Percentiles rank a stretch among this genome's conserved stretches.
phyloP scores from a whole-genome alignment of 2,113 vertebrate genomes.

The Pampusana beccarii region DNA sequence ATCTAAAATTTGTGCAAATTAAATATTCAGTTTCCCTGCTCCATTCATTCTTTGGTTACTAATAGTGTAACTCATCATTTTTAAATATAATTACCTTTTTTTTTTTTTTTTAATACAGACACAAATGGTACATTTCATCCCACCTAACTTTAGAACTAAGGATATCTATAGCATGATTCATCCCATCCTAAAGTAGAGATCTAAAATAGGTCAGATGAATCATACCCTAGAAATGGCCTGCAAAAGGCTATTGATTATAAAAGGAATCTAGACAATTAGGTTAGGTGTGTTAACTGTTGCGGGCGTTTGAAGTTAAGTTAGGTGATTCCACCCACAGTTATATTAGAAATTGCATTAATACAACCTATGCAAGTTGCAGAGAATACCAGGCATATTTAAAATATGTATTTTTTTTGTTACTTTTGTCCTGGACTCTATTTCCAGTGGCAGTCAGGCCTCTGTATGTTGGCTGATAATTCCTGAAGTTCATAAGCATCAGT shows the following conservation, averaged over 20 bases:
- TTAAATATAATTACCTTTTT: slow-evolving; percentile 31
- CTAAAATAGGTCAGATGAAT: slow-evolving; percentile 61
- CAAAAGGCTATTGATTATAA: not conserved
- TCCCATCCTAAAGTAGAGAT: slow-evolving; percentile 4
- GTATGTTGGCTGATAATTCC: not conserved
- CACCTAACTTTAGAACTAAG: slow-evolving; percentile 50
- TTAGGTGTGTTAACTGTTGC: not conserved
- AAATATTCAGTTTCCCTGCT: slow-evolving; percentile 52
- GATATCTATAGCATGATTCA: slow-evolving; percentile 56
- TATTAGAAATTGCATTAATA: not conserved
- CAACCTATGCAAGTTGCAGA: not conserved
- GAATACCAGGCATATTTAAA: not conserved
- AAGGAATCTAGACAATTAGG: slow-evolving; percentile 12
- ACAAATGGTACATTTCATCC: slow-evolving; percentile 50
- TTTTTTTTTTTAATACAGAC: not conserved
- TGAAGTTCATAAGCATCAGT: not conserved
- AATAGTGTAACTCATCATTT: slow-evolving; percentile 42
- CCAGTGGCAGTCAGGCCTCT: not conserved
- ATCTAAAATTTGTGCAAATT: slow-evolving; percentile 46
- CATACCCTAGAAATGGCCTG: slow-evolving; percentile 44
- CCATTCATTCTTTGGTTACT: slow-evolving; percentile 24
- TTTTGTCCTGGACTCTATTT: not conserved
- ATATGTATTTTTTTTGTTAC: not conserved
- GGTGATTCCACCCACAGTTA: not conserved
- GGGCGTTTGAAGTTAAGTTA: slow-evolving; percentile 14